A percentile compares a stretch with the other conserved stretches of the same genome.
These are phyloP conservation scores for Protonemura montana DNA, from an alignment of 2,888 invertebrate genomes.

Conservation along the genomic window DNA sequence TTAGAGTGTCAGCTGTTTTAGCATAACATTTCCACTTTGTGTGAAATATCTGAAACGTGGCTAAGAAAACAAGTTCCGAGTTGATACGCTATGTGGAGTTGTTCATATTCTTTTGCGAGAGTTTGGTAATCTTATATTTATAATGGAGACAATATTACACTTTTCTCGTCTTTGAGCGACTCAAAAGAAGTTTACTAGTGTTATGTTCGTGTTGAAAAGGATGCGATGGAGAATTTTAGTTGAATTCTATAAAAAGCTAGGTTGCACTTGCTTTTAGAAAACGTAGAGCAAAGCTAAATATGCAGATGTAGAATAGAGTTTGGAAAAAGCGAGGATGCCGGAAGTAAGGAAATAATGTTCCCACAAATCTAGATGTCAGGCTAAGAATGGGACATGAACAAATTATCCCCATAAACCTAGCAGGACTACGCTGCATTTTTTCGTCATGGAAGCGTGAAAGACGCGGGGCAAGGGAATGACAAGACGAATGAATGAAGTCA, in stretches of 20 bases:
- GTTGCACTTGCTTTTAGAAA: background rate
- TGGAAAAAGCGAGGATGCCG: constrained; percentile 29
- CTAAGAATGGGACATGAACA: constrained; percentile 41
- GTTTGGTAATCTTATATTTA: background rate
- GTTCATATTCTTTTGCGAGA: no score
- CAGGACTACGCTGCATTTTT: constrained; percentile 37
- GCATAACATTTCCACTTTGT: background rate
- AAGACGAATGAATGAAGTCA: constrained; percentile 33
- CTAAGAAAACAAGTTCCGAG: no score
- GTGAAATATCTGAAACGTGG: no score
- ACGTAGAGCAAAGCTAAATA: background rate
- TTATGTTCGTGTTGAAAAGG: background rate
- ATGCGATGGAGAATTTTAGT: background rate
- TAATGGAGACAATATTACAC: background rate
- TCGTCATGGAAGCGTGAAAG: constrained; percentile 41
- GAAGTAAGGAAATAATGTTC: constrained; percentile 37
- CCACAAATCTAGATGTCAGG: constrained; percentile 43
- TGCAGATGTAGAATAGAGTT: constrained; percentile 34
- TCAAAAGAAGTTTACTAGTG: constrained; percentile 18
- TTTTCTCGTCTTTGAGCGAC: background rate
- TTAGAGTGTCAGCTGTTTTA: background rate
- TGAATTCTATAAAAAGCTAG: background rate
- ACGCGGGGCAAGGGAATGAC: constrained; percentile 34
- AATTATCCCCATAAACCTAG: constrained; percentile 42
- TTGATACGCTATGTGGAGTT: no score